A percentile compares a stretch with the other conserved stretches of the same genome.
Evolutionary conservation across 2,113 vertebrate genomes (phyloP).

Genomic region (Turnix velox): DNA sequence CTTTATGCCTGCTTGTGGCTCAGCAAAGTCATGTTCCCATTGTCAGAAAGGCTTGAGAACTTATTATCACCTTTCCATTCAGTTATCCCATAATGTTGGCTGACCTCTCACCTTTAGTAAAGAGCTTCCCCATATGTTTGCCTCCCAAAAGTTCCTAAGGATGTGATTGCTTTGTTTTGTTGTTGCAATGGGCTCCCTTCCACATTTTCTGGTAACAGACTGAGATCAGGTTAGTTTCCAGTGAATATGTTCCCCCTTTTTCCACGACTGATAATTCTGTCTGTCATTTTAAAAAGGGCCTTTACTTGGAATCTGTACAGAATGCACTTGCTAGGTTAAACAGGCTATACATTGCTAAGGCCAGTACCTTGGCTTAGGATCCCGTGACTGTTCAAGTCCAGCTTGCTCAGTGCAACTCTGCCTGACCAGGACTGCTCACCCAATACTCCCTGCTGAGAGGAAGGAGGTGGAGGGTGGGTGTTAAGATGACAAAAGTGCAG

Average conservation of each 20-base stretch:
- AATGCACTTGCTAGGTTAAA: not conserved
- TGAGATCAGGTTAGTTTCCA: not conserved
- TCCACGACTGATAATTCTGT: not conserved
- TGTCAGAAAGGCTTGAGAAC: not conserved
- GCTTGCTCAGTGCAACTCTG: not conserved
- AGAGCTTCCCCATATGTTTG: not conserved
- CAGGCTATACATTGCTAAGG: not conserved
- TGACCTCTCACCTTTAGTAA: not conserved
- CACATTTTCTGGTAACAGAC: not conserved
- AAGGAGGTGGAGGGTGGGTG: not conserved
- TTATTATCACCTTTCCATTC: not conserved
- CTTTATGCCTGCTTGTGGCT: not conserved
- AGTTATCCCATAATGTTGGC: constrained; percentile 18
- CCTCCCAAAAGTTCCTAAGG: constrained; percentile 38
- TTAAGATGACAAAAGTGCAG: constrained; percentile 6
- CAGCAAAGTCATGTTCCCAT: not conserved
- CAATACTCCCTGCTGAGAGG: constrained; percentile 1
- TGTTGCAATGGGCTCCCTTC: constrained; percentile 7
- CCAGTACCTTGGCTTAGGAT: not conserved
- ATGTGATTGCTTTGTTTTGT: constrained; percentile 37
- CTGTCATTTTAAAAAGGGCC: not conserved
- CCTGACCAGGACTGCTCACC: not conserved
- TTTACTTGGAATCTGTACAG: not conserved
- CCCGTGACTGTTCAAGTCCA: not conserved
- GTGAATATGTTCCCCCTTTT: not conserved